phyloP scores from a whole-genome alignment of 2,888 invertebrate genomes.

The Nomada fucata region DNA sequence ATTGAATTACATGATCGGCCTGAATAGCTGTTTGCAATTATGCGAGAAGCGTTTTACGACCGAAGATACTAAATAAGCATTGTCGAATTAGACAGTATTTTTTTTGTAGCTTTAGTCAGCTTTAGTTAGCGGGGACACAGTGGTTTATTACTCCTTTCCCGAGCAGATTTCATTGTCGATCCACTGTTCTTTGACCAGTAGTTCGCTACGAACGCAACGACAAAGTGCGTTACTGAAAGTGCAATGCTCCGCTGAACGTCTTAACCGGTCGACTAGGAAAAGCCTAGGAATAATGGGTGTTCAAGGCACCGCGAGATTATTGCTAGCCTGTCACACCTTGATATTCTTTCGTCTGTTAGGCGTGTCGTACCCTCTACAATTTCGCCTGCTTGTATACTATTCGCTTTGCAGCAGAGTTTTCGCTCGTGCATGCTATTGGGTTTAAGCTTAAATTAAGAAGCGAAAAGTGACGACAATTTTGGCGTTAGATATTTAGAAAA shows the following conservation, averaged over 20 bases:
- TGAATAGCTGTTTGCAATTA: constrained; percentile 31
- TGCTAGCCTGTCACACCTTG: constrained; percentile 64
- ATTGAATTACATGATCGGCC: no score
- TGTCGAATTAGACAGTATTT: background rate
- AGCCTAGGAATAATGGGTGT: constrained; percentile 55
- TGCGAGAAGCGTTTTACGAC: constrained; percentile 22
- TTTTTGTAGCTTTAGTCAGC: constrained; percentile 16
- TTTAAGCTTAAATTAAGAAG: no score
- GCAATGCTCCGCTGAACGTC: constrained; percentile 61
- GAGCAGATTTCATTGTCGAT: constrained; percentile 9
- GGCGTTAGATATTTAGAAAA: no score
- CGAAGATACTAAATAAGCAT: constrained; percentile 29
- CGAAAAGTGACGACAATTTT: no score
- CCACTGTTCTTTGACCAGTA: constrained; percentile 27
- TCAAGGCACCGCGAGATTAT: constrained; percentile 57
- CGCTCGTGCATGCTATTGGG: background rate
- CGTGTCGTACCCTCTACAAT: constrained; percentile 43
- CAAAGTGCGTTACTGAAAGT: constrained; percentile 50
- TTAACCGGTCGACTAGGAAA: constrained; percentile 54
- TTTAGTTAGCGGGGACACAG: constrained; percentile 16
- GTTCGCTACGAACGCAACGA: constrained; percentile 28
- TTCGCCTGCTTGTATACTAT: constrained; percentile 20
- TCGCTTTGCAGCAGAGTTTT: background rate
- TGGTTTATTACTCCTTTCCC: background rate
- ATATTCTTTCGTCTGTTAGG: constrained; percentile 64